Evolutionary conservation across 2,888 invertebrate species (phyloP).

Genomic region (Pyrocoelia pectoralis): DNA sequence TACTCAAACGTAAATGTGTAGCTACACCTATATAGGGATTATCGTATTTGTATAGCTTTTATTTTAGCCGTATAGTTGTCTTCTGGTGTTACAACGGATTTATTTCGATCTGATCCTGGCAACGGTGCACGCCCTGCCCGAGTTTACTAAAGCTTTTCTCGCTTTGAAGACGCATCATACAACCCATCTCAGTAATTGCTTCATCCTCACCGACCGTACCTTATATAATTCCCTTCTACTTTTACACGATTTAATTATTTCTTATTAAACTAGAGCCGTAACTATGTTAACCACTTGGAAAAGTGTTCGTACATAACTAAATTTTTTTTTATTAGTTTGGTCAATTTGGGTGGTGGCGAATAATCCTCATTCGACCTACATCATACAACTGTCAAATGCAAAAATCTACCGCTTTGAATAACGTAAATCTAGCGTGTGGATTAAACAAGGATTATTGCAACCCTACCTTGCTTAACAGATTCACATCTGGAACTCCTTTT

Average conservation of each 20-base stretch:
- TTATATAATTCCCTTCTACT: constrained; percentile 6
- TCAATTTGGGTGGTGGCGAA: constrained; percentile 36
- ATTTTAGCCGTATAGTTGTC: constrained; percentile 26
- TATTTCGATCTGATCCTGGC: constrained; percentile 26
- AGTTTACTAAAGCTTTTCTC: constrained; percentile 27
- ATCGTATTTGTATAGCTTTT: constrained; percentile 29
- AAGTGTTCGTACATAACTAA: constrained; percentile 22
- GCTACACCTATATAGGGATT: not conserved
- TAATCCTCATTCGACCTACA: constrained; percentile 41
- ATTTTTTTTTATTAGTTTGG: constrained; percentile 35
- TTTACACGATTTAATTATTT: not conserved
- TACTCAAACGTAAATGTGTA: not conserved
- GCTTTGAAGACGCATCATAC: constrained; percentile 25
- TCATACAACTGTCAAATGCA: constrained; percentile 44
- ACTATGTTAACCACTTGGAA: not conserved
- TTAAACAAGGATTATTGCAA: constrained; percentile 41
- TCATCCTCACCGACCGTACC: constrained; percentile 13
- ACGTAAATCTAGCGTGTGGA: constrained; percentile 40
- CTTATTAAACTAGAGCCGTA: not conserved
- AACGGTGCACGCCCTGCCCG: constrained; percentile 17
- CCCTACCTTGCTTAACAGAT: constrained; percentile 32
- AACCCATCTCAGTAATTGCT: constrained; percentile 28
- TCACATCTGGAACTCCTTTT: constrained; percentile 31
- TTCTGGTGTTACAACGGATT: constrained; percentile 31
- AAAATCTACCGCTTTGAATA: constrained; percentile 37